phyloP scores from a whole-genome alignment of 2,888 invertebrate species.

The Ceramica pisi region DNA sequence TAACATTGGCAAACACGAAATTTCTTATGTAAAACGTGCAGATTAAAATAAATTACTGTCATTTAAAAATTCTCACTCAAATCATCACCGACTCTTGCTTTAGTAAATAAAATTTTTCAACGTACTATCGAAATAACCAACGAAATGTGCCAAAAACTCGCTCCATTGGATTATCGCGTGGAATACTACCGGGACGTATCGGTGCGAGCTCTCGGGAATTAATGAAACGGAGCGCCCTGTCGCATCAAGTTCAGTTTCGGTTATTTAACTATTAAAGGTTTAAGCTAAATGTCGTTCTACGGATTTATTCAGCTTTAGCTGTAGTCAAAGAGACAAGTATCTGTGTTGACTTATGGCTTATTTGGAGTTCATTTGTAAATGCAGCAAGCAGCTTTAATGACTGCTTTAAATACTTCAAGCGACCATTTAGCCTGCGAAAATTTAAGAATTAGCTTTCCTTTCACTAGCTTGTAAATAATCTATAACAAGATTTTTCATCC shows the following conservation, averaged over 20 bases:
- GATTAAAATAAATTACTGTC: no score
- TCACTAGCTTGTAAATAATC: no score
- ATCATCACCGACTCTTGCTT: neutral
- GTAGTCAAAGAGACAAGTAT: no score
- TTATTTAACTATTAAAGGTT: conserved; percentile 7
- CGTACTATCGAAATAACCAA: neutral
- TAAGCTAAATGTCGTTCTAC: neutral
- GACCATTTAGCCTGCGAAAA: no score
- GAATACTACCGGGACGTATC: no score
- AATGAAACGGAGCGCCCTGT: neutral
- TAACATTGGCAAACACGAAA: no score
- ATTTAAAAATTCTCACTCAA: neutral
- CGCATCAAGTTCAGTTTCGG: neutral
- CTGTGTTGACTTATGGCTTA: neutral
- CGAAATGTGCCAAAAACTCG: neutral
- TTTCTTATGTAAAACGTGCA: no score
- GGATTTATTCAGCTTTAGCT: neutral
- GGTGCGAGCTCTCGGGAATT: neutral
- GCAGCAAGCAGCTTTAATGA: no score
- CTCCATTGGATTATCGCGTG: neutral
- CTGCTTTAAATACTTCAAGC: no score
- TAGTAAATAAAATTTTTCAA: neutral
- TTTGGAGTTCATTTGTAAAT: no score
- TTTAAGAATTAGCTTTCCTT: no score
- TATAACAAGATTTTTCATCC: no score